Conservation (phyloP, 2,113 vertebrate genomes). For the Speoplatyrhinus poulsoni region DNA sequence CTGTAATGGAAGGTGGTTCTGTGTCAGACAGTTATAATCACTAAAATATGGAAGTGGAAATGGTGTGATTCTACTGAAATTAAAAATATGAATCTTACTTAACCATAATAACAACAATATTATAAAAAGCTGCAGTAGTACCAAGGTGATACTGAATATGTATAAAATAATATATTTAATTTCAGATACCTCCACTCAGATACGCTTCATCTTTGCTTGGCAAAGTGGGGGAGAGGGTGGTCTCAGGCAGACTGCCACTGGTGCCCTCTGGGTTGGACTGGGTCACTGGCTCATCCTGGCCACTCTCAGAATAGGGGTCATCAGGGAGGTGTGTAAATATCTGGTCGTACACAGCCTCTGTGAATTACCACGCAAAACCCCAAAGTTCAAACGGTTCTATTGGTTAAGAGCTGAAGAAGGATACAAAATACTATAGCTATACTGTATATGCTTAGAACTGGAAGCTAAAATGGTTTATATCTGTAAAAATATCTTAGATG, state of each 20-base stretch:
- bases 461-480: no score
- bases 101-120: no score
- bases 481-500: no score
- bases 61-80: not conserved
- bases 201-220: no score
- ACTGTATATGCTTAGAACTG: no score
- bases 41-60: conserved; percentile 16
- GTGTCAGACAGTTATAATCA: not conserved
- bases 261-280: conserved; percentile 33
- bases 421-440: no score
- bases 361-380: no score
- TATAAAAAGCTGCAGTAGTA: not conserved
- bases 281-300: not conserved
- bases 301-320: conserved; percentile 8
- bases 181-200: no score
- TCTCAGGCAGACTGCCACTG: conserved; percentile 35
- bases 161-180: no score
- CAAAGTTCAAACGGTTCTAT: no score
- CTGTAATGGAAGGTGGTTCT: conserved; percentile 13
- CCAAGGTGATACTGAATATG: not conserved
- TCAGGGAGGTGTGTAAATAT: not conserved
- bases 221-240: not conserved
- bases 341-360: conserved; percentile 23
- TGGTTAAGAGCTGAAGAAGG: no score
- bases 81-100: not conserved